These are phyloP conservation scores for Peromyscus maniculatus DNA, from an alignment of 2,113 vertebrate species.

Conservation along the genomic window DNA sequence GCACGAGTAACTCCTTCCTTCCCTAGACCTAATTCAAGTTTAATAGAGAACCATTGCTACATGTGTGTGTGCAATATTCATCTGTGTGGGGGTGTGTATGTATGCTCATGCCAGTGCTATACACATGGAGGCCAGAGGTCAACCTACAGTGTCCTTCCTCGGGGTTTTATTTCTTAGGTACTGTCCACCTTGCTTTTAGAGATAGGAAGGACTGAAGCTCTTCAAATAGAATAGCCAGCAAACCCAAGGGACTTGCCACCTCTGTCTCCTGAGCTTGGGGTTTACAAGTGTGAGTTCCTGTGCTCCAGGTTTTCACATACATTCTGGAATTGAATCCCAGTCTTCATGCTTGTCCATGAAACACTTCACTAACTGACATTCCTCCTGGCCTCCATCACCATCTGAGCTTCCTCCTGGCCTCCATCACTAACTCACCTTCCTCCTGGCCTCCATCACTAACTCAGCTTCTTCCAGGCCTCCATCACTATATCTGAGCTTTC, in stretches of 20 bases:
- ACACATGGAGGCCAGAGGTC: not conserved
- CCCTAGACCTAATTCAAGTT: not conserved
- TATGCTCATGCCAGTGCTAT: not conserved
- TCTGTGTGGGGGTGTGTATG: rapidly evolving
- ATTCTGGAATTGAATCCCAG: not conserved
- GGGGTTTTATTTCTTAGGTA: not conserved
- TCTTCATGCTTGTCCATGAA: not conserved
- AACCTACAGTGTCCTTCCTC: not conserved
- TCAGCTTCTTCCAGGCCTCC: not conserved
- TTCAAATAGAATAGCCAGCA: not conserved
- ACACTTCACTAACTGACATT: not conserved
- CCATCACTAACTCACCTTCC: not conserved
- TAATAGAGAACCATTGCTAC: not conserved
- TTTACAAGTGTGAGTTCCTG: not conserved
- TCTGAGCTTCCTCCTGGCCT: not conserved
- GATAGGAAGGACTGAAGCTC: not conserved
- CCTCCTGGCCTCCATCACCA: not conserved
- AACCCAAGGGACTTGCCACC: not conserved
- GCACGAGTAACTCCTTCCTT: not conserved
- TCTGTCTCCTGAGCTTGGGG: not conserved
- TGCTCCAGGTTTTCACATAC: not conserved
- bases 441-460: not conserved
- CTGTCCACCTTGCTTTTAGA: not conserved
- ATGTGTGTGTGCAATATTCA: not conserved
- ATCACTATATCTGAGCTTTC: not conserved